Evolutionary conservation across 2,888 invertebrate genomes (phyloP).

Genomic region (Leuctra nigra): DNA sequence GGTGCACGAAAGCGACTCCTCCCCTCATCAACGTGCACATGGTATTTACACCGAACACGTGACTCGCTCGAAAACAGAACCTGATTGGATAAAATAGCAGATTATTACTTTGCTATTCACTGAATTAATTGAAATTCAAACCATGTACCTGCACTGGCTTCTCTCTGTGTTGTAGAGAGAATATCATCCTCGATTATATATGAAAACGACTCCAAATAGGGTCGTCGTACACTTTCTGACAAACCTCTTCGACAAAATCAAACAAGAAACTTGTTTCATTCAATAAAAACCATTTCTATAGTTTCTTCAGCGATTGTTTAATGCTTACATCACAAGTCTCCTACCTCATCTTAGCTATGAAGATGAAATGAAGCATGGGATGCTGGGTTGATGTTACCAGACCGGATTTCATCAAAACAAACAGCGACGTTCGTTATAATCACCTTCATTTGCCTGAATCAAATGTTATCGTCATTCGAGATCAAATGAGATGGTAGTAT

Average conservation of each 20-base stretch:
- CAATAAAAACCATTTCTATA: neutral
- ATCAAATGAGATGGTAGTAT: constrained; percentile 9
- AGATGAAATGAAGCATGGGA: no score
- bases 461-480: constrained; percentile 12
- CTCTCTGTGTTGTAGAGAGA: no score
- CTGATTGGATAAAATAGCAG: neutral
- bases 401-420: neutral
- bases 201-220: constrained; percentile 1
- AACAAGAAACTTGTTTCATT: neutral
- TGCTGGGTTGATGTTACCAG: no score
- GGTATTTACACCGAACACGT: neutral
- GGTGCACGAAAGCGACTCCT: constrained; percentile 16
- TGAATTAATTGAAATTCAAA: constrained; percentile 12
- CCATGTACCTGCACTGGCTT: no score
- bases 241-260: no score
- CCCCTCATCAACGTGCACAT: constrained; percentile 4
- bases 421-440: neutral
- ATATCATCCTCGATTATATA: no score
- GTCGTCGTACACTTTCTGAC: neutral
- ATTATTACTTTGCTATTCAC: neutral
- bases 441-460: constrained; percentile 12
- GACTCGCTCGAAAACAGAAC: neutral
- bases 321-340: neutral
- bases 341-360: no score
- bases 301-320: neutral